Base-by-base conservation (phyloP, 2,888 invertebrate genomes). In the Carabus problematicus region DNA sequence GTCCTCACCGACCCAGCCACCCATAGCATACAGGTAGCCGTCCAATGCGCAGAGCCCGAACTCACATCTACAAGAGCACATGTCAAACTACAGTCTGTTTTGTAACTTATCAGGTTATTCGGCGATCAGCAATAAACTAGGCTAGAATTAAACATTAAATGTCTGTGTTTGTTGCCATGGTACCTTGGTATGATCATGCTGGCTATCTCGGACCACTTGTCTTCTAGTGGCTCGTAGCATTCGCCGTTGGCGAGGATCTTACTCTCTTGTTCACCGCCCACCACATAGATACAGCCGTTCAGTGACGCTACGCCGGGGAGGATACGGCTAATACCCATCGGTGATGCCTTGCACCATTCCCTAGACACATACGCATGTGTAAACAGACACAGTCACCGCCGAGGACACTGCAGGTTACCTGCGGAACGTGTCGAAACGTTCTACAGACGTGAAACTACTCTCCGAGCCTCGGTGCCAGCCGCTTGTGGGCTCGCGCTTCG, bases 1-100 rank as follows among this genome's bases (percentile, higher is more conserved):
- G 78, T 95, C 94, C 71, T 92, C 91, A 0, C 95, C 96, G 41
- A 96, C 91, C 95, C 96, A 96, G 3, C 97, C 97, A 52, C 97
- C 96, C 75, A 97, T 89, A 0, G 95, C 95, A 79, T 92, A 94
- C 70, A 97, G 82, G 76, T 88, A 88, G 39, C 93, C 93, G 74
- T 93, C 90, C 81, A 93, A 87, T 11, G 92, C 91, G 76, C 94
- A 93, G 72, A 95, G 82, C 1, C 96, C 95, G 79, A 96, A 93
- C 80, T 95, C 95, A 82, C 95, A 96, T 18, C 97, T 86, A 0
- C 94, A 92, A n/a, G n/a, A n/a, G n/a, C n/a, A n/a, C 74, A 92
- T 91, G 89, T 85, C 76, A 91, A 87, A 72, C 85, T 83, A 64
- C 85, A 84, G 87, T 87, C 87, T 74, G 83, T 84, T 76, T 87